Base-by-base conservation (phyloP, 2,888 invertebrate species). In the Cloeon dipterum region DNA sequence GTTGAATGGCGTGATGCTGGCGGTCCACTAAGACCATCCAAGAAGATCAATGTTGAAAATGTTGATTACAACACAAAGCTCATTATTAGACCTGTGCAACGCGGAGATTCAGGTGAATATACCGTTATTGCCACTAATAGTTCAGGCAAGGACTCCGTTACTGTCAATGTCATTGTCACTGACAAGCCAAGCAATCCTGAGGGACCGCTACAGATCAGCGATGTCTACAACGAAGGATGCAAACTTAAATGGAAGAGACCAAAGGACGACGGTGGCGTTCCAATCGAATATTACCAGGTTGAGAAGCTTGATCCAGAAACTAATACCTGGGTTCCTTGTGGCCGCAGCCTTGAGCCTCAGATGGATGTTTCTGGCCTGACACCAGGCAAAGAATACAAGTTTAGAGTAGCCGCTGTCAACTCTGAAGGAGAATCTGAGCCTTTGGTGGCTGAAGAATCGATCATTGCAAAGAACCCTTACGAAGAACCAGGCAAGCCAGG, bases 391-490 rank as follows among this genome's bases (percentile, higher is more conserved):
- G 83, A 93, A 61, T 96, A 94, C 59, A 81, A 79, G 61, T 96
- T 96, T 74, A 69, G 94, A 40, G 93, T 96, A 4, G 70, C 81
- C 4, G 96, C 96, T 34, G 85, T 94, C 11, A 96, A 96, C 58
- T 68, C 83, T 2, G 91, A 94, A 58, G 96, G 96, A 17, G 89
- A 89, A 58, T 89, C 93, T 0, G 82, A 82, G 48, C 91, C 93
- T n/a, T 64, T 96, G 29, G 75, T 74, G 39, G 76, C 85, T 0
- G 78, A 81, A 39, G 69, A 79, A 49, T 69, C 81, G 32, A 85
- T 91, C 44, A 60, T 91, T 46, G 94, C 94, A 39, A 94, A 94
- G 63, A 94, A 96, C 79, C 93, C 94, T 43, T 96, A 79, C 59
- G 89, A 89, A 52, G 86, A 86, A 53, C 89, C 89, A 42, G 78